Conservation (phyloP, 2,888 invertebrate genomes). For the Rotaria macrura region DNA sequence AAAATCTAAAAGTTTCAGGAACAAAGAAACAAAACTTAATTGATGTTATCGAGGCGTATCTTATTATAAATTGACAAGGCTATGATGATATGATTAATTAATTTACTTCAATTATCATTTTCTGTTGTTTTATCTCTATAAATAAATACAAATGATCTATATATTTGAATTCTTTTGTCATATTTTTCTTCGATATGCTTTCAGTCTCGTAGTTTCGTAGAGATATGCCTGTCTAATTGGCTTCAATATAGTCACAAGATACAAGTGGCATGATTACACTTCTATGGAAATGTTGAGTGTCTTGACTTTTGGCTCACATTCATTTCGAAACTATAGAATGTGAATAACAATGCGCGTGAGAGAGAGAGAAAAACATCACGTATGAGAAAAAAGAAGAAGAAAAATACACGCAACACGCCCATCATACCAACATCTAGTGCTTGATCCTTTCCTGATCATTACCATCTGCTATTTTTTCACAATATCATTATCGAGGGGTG, state of each 20-base stretch:
- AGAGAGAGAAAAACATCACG: too few species aligned
- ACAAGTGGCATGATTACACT: not conserved
- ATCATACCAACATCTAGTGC: not conserved
- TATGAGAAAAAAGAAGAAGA: not conserved
- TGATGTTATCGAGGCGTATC: slow-evolving; percentile 47
- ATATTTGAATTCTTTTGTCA: not conserved
- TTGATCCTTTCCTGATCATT: not conserved
- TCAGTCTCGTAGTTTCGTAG: too few species aligned
- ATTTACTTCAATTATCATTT: too few species aligned
- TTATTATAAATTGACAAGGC: slow-evolving; percentile 26
- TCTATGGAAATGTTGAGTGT: not conserved
- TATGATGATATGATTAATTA: not conserved
- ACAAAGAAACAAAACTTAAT: slow-evolving; percentile 51
- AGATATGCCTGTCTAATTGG: too few species aligned
- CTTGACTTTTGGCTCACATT: not conserved
- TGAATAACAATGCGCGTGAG: not conserved
- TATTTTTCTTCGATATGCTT: too few species aligned
- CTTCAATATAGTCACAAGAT: too few species aligned
- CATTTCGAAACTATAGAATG: not conserved
- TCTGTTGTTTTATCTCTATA: not conserved
- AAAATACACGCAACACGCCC: not conserved
- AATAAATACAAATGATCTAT: not conserved
- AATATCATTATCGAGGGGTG: not conserved
- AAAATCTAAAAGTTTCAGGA: slow-evolving; percentile 43
- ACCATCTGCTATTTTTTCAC: not conserved